A percentile compares a stretch with the other conserved stretches of the same genome.
Conservation (phyloP, 1,140 invertebrate species). For the Hycleus phaleratus region DNA sequence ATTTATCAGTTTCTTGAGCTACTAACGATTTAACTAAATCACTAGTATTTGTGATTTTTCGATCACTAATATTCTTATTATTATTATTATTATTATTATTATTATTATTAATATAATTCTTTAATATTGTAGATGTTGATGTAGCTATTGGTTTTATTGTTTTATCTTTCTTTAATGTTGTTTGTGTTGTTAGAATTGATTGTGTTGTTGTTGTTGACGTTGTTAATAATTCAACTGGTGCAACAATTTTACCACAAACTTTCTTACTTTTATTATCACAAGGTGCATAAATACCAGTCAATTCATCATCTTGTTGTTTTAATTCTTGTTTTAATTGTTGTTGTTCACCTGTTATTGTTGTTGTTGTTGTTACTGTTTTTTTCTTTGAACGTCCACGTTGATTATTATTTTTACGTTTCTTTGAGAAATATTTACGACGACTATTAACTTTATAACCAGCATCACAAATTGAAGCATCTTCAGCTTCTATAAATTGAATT, state of each 20-base stretch:
- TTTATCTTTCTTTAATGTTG: background rate
- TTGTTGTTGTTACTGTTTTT: background rate
- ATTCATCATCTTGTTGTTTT: slow-evolving; percentile 10
- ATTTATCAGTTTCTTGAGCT: slow-evolving; percentile 23
- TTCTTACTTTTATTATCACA: slow-evolving; percentile 31
- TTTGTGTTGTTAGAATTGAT: background rate
- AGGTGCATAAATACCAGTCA: slow-evolving; percentile 23
- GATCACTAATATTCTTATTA: too few species aligned
- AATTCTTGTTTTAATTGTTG: background rate
- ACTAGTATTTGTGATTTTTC: slow-evolving; percentile 9
- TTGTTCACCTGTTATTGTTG: background rate
- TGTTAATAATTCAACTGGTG: slow-evolving; percentile 20
- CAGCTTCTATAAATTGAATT: slow-evolving; percentile 35
- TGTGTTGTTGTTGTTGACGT: too few species aligned
- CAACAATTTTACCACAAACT: slow-evolving; percentile 34
- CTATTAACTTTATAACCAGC: slow-evolving; percentile 47
- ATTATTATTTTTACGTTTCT: slow-evolving; percentile 9
- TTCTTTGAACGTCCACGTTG: background rate
- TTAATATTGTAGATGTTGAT: background rate
- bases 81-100: too few species aligned
- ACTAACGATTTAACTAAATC: slow-evolving; percentile 28
- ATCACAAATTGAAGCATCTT: slow-evolving; percentile 47
- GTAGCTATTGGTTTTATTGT: too few species aligned
- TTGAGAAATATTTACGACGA: slow-evolving; percentile 19
- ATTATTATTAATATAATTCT: background rate